Base-by-base conservation (phyloP, 2,888 invertebrate genomes). In the Leptura quadrifasciata region DNA sequence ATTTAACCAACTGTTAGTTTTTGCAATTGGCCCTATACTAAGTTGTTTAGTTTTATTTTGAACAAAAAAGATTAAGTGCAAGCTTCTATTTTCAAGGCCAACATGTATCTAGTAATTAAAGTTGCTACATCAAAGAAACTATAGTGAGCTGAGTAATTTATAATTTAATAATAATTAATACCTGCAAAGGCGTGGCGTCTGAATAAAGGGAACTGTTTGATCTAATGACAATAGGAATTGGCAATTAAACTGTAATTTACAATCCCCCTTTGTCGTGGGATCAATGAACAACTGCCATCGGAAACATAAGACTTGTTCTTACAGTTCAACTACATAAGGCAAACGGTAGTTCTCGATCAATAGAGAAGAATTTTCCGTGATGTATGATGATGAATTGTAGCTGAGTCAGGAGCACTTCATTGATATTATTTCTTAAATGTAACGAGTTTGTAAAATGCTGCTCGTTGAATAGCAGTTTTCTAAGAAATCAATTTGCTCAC, bases 191-290 rank as follows among this genome's bases (percentile, higher is more conserved):
- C 70, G 52, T 71, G 64, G 31, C 64, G 17, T 52, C 61, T 17
- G 57, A 35, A 61, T 69, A 57, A 69, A 76, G 68, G 69, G 72
- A 47, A 52, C 55, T 65, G 72, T 72, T 75, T 74, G 75, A 78
- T 72, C 72, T 64, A 72, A 55, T 64, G 74, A 74, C 76, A 74
- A 76, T 74, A 60, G 69, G 47, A 74, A 78, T 76, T 69, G 58
- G 60, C 78, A 74, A 78, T 78, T 78, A 73, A 74, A 74, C 64
- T 74, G 65, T 64, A 74, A 76, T 74, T 78, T 71, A 74, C 57
- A 72, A 60, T 78, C 63, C 61, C 52, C 73, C 78, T 76, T 78
- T 72, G 76, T 76, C 55, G 55, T 12, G 24, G 61, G 71, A 60
- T 71, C 71, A 61, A 21, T 31, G 71, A 61, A 71, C 52, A 52